A percentile compares a stretch with the other conserved stretches of the same genome.
Evolutionary conservation across 35 echinoderm and acorn worm genomes (phyloP).

Genomic region (Ophiothrix spiculata): DNA sequence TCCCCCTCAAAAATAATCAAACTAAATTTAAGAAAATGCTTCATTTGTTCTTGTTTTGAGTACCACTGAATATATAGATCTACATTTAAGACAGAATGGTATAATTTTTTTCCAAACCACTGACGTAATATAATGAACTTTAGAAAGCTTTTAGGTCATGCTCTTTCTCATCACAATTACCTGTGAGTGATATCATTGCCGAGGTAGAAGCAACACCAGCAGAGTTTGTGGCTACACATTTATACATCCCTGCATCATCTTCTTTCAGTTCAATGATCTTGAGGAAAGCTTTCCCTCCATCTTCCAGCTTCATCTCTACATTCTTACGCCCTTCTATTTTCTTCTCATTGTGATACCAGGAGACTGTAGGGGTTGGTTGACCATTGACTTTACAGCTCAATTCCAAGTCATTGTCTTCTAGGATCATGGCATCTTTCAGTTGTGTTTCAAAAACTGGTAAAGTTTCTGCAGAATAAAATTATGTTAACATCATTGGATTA

Average conservation of each 20-base stretch:
- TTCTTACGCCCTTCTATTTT: conserved; percentile 29
- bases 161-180: too few relatives aligned
- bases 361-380: conserved; percentile 62
- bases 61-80: too few relatives aligned
- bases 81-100: too few relatives aligned
- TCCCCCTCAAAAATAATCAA: too few relatives aligned
- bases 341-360: conserved; percentile 61
- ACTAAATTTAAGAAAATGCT: too few relatives aligned
- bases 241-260: conserved; percentile 63
- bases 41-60: too few relatives aligned
- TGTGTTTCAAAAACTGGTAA: conserved; percentile 57
- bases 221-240: conserved; percentile 79
- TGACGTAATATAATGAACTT: too few relatives aligned
- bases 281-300: conserved; percentile 51
- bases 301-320: conserved; percentile 53
- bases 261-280: conserved; percentile 54
- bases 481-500: too few relatives aligned
- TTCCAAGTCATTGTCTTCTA: conserved; percentile 60
- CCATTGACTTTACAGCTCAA: conserved; percentile 72
- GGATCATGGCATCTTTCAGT: conserved; percentile 57
- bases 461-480: conserved; percentile 50
- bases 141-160: too few relatives aligned
- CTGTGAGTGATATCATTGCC: conserved; percentile 65
- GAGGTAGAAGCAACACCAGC: conserved; percentile 48
- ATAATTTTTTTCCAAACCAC: too few relatives aligned